These are phyloP conservation scores for Cybosia mesomella DNA, from an alignment of 2,888 invertebrate genomes.

Conservation along the genomic window DNA sequence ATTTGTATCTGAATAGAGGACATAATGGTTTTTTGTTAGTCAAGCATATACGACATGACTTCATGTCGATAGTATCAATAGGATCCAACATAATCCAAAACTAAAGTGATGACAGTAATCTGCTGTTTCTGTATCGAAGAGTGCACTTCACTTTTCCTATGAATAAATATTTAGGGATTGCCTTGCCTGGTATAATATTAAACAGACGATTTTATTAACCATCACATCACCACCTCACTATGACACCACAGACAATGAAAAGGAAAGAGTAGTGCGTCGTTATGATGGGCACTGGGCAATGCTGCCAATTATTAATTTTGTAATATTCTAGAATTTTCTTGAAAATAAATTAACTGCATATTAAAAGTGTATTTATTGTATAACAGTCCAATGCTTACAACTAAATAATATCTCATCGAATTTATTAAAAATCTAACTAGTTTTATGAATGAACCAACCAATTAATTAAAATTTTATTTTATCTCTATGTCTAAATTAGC, in stretches of 20 bases:
- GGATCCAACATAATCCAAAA: slow-evolving; percentile 68
- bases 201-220: slow-evolving; percentile 35
- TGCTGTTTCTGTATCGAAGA: slow-evolving; percentile 59
- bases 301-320: slow-evolving; percentile 15
- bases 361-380: neutral
- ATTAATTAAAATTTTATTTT: too few species aligned
- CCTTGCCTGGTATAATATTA: slow-evolving; percentile 6
- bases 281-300: too few species aligned
- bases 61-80: slow-evolving; percentile 67
- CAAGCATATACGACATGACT: slow-evolving; percentile 81
- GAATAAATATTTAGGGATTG: slow-evolving; percentile 47
- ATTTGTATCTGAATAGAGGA: slow-evolving; percentile 80
- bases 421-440: too few species aligned
- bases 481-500: too few species aligned
- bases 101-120: slow-evolving; percentile 61
- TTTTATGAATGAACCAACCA: too few species aligned
- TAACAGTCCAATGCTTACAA: too few species aligned
- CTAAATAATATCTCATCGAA: too few species aligned
- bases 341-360: neutral
- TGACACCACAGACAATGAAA: slow-evolving; percentile 49
- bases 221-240: slow-evolving; percentile 50
- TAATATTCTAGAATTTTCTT: slow-evolving; percentile 14
- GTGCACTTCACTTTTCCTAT: slow-evolving; percentile 52
- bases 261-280: slow-evolving; percentile 37
- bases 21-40: slow-evolving; percentile 77